A percentile compares a stretch with the other conserved stretches of the same genome.
Conservation (phyloP, 2,888 invertebrate species). For the Eudasyphora cyanicolor region DNA sequence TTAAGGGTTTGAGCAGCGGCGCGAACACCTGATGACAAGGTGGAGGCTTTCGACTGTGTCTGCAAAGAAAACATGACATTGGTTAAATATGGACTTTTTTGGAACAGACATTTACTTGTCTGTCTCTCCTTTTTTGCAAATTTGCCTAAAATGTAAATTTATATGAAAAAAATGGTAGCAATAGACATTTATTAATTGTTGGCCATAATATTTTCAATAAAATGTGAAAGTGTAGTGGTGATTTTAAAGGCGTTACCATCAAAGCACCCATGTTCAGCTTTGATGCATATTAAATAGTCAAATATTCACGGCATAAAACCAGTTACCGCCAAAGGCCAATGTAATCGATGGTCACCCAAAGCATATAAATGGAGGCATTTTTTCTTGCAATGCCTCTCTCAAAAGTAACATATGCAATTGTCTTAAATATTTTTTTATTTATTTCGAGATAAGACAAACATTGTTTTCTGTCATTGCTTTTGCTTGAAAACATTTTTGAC, state of each 20-base stretch:
- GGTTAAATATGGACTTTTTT: conserved; percentile 2
- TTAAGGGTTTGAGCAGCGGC: conserved; percentile 79
- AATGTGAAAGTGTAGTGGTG: conserved; percentile 28
- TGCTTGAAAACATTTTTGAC: not conserved
- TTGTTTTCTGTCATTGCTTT: not conserved
- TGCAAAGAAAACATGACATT: conserved; percentile 64
- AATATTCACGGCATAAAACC: not conserved
- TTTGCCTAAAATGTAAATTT: not conserved
- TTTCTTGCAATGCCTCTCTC: not conserved
- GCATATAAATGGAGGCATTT: not conserved
- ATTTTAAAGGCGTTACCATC: not conserved
- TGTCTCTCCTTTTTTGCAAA: too few relatives aligned
- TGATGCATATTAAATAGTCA: conserved; percentile 6
- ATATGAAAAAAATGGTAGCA: not conserved
- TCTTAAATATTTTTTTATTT: not conserved
- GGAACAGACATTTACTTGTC: too few relatives aligned
- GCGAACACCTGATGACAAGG: conserved; percentile 79
- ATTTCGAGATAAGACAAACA: not conserved
- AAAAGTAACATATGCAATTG: too few relatives aligned
- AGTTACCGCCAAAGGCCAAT: conserved; percentile 10
- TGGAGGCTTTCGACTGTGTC: conserved; percentile 79
- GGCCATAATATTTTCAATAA: conserved; percentile 14
- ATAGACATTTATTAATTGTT: conserved; percentile 11
- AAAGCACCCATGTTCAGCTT: not conserved
- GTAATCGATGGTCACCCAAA: not conserved